Evolutionary conservation across 2,797 vertebrate genomes (phyloP).

Genomic region (Pogoniulus pusillus): DNA sequence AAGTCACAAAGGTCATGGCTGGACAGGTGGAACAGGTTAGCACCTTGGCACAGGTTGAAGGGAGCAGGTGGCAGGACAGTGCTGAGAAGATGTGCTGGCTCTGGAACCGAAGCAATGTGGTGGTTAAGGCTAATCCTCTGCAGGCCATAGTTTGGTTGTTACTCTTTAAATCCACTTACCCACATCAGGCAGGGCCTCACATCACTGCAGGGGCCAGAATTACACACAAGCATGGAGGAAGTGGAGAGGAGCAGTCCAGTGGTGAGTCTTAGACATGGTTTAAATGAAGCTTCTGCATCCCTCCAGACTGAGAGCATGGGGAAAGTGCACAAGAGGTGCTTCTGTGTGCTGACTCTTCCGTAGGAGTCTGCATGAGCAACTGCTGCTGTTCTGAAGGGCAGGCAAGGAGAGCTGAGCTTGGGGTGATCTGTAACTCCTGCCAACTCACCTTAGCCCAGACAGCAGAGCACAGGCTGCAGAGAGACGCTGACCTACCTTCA

Average conservation of each 20-base stretch:
- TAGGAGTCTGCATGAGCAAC: background rate
- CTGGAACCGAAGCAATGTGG: background rate
- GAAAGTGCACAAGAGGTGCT: background rate
- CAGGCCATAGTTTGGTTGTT: background rate
- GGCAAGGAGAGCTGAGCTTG: background rate
- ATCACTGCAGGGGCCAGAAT: background rate
- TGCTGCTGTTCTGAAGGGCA: background rate
- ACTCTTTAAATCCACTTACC: background rate
- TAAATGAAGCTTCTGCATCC: background rate
- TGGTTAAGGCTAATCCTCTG: background rate
- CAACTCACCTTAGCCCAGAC: background rate
- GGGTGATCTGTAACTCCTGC: background rate
- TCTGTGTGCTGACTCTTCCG: accelerated
- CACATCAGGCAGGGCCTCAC: accelerated
- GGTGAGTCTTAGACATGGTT: background rate
- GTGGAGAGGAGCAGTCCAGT: background rate
- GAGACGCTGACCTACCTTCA: background rate
- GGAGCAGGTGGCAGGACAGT: too few relatives aligned
- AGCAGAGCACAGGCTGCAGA: background rate
- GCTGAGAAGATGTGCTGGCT: background rate
- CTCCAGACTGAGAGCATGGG: background rate
- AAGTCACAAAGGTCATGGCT: accelerated
- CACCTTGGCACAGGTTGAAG: background rate
- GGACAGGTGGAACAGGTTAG: background rate
- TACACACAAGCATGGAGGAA: background rate